A percentile compares a stretch with the other conserved stretches of the same genome.
These are phyloP conservation scores for Periparus ater DNA, from an alignment of 2,797 vertebrate species.

Conservation along the genomic window DNA sequence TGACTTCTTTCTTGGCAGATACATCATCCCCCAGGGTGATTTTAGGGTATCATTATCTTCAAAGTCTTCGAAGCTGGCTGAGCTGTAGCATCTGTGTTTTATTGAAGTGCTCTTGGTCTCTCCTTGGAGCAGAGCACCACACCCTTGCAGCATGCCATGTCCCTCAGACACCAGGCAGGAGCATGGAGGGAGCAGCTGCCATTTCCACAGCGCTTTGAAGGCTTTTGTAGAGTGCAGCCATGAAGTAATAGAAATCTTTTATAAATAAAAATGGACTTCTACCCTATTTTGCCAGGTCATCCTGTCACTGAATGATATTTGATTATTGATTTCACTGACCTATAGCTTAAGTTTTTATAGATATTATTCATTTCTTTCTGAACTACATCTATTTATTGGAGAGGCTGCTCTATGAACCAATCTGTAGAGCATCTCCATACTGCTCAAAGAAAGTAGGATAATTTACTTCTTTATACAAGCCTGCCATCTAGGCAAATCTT, in stretches of 20 bases:
- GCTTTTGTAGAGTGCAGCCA: background rate
- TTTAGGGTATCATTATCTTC: conserved; percentile 53
- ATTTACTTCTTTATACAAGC: conserved; percentile 63
- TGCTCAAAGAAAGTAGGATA: background rate
- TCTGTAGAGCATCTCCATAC: background rate
- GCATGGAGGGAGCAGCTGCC: background rate
- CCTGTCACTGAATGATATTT: background rate
- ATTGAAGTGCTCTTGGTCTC: background rate
- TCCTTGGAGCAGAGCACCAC: background rate
- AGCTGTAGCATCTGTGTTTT: conserved; percentile 23
- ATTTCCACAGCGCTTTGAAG: rapidly evolving
- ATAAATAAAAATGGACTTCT: background rate
- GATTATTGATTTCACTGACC: background rate
- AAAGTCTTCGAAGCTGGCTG: conserved; percentile 29
- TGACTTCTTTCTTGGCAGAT: conserved; percentile 27
- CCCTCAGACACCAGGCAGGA: background rate
- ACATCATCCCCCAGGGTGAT: background rate
- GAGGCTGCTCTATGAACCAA: background rate
- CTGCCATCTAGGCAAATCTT: conserved; percentile 67
- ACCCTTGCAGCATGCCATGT: background rate
- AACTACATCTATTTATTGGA: background rate
- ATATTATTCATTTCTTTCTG: background rate
- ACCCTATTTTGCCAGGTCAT: background rate
- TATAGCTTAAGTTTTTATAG: background rate
- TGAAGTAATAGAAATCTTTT: background rate